Conservation (phyloP, 2,888 invertebrate genomes). For the Fragum whitleyi region DNA sequence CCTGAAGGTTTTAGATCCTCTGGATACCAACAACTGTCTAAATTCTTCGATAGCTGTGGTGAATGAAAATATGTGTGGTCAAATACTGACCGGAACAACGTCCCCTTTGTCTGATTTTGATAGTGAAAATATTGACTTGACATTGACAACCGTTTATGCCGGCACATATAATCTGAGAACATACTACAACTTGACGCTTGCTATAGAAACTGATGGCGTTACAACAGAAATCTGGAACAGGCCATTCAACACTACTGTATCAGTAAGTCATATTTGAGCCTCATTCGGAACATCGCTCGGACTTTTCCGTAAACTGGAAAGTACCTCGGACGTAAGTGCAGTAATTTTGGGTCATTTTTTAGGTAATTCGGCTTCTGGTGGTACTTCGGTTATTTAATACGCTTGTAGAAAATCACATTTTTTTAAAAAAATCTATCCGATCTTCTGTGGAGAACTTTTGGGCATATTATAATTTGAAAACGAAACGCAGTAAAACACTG, state of each 20-base stretch:
- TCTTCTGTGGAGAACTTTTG: too few relatives aligned
- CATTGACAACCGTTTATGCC: neutral
- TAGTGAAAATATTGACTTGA: neutral
- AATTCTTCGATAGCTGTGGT: constrained; percentile 1
- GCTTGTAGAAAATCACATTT: too few relatives aligned
- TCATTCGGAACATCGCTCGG: too few relatives aligned
- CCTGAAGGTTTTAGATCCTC: constrained; percentile 5
- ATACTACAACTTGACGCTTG: neutral
- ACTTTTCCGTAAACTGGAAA: too few relatives aligned
- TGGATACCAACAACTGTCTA: neutral
- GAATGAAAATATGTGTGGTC: neutral
- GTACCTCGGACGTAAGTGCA: too few relatives aligned
- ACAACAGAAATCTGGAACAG: neutral
- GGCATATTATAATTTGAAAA: too few relatives aligned
- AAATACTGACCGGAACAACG: neutral
- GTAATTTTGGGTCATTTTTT: too few relatives aligned
- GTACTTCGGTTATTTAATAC: too few relatives aligned
- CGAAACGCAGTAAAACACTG: too few relatives aligned
- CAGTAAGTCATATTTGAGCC: constrained; percentile 3
- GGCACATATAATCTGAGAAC: neutral
- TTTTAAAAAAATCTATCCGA: too few relatives aligned
- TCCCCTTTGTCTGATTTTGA: neutral
- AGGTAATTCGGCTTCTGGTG: too few relatives aligned
- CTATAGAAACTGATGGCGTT: neutral
- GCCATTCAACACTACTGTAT: neutral